Percentiles rank a stretch among this genome's conserved stretches.
Conservation (phyloP, 2,797 vertebrate genomes). For the Muscicapa comitata region DNA sequence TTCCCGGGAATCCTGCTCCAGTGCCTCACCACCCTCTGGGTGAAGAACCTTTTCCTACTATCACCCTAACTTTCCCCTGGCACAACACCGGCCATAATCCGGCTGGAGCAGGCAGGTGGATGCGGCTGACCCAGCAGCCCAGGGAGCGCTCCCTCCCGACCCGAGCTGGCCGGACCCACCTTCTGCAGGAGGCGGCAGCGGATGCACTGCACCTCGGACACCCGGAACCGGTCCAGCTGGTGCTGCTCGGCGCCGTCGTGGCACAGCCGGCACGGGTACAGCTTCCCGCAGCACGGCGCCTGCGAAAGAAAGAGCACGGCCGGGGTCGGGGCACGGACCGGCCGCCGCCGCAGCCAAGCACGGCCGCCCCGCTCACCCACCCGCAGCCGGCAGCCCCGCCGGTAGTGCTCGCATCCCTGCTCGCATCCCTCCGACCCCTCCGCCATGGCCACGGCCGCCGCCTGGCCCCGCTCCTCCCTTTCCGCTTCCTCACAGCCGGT, state of each 20-base stretch:
- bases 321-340: rapidly evolving
- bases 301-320: constrained; percentile 18
- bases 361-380: neutral
- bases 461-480: neutral
- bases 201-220: constrained; percentile 86
- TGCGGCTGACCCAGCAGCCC: neutral
- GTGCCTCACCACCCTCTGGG: too few species aligned
- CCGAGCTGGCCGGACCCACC: constrained; percentile 62
- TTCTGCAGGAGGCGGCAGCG: constrained; percentile 83
- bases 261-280: constrained; percentile 91
- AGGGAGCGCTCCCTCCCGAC: rapidly evolving
- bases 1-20: neutral
- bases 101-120: neutral
- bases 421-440: neutral
- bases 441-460: neutral
- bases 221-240: constrained; percentile 89
- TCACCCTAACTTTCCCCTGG: neutral
- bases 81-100: rapidly evolving
- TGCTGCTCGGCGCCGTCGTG: constrained; percentile 88
- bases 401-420: neutral
- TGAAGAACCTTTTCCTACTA: neutral
- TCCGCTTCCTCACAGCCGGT: neutral
- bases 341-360: rapidly evolving
- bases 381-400: neutral
- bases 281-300: constrained; percentile 93